phyloP scores from a whole-genome alignment of 2,113 vertebrate species.

The Passer montanus region DNA sequence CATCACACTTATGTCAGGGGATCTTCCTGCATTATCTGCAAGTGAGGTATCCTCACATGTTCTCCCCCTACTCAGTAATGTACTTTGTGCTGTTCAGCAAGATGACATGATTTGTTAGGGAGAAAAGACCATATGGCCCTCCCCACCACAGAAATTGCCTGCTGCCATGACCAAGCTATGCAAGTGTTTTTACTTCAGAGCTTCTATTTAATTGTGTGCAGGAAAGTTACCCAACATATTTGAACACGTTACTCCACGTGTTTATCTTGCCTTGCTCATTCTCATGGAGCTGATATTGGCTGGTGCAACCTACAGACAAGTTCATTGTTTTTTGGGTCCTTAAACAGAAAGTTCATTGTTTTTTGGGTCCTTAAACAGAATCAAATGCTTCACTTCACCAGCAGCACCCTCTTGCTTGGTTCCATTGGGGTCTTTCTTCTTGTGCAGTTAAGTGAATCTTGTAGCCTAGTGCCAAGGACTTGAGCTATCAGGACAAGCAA shows the following conservation, averaged over 20 bases:
- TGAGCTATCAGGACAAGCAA: neutral
- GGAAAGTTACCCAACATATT: neutral
- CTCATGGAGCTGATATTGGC: neutral
- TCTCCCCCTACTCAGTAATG: neutral
- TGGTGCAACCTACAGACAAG: neutral
- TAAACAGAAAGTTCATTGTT: fast-evolving
- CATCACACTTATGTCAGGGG: neutral
- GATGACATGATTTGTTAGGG: neutral
- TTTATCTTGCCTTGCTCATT: neutral
- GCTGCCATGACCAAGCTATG: neutral
- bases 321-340: fast-evolving
- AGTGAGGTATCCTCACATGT: neutral
- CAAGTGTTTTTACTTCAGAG: neutral
- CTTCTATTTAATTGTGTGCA: neutral
- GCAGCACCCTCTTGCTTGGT: neutral
- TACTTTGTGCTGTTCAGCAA: neutral
- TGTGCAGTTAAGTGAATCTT: neutral
- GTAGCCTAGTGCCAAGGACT: fast-evolving
- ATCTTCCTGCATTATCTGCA: neutral
- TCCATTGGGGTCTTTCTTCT: neutral
- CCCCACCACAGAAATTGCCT: neutral
- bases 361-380: neutral
- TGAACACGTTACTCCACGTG: neutral
- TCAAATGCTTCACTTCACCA: neutral
- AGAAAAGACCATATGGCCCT: neutral